Conservation (phyloP, 2,797 vertebrate species). For the Amazona finschi region DNA sequence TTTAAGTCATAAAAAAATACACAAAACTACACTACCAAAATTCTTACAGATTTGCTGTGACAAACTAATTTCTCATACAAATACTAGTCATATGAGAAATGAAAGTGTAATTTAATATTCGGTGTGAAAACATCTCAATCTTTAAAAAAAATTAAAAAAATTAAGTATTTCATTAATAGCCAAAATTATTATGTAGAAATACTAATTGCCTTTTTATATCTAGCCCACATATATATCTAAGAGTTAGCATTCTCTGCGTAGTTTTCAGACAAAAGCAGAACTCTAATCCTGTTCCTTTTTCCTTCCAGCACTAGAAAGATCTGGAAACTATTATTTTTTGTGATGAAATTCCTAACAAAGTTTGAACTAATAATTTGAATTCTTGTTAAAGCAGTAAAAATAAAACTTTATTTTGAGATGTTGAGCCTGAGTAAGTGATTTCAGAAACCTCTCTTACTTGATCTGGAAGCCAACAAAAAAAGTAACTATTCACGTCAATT, state of each 20-base stretch:
- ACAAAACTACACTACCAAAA: background rate
- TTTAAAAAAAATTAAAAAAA: background rate
- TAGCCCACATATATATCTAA: background rate
- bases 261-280: background rate
- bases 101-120: background rate
- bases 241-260: background rate
- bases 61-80: background rate
- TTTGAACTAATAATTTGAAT: background rate
- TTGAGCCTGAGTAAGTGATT: background rate
- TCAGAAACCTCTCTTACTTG: background rate
- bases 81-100: background rate
- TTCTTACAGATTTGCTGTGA: background rate
- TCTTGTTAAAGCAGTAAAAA: background rate
- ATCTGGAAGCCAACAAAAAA: background rate
- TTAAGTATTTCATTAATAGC: background rate
- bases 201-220: background rate
- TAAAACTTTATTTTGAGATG: background rate
- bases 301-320: background rate
- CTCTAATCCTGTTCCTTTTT: background rate
- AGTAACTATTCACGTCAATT: background rate
- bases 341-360: background rate
- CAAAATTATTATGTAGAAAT: background rate
- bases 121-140: background rate
- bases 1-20: background rate
- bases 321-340: background rate